Conservation (phyloP, 1,140 invertebrate species). For the Cylas formicarius region DNA sequence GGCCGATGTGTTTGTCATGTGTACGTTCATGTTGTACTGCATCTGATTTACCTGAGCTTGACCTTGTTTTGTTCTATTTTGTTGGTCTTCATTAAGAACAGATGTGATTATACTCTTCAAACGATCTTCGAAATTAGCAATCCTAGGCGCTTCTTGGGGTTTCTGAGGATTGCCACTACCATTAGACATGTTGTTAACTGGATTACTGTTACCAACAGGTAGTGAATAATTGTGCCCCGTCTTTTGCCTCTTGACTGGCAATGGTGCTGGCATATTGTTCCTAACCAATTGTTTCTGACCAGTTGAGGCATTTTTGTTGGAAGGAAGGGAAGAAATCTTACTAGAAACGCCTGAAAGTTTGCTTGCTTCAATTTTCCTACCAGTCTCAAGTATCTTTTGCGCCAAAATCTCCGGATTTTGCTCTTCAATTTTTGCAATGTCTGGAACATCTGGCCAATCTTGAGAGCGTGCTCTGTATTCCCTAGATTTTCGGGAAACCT, state of each 20-base stretch:
- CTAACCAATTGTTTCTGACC: slow-evolving; percentile 26
- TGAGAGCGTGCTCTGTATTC: slow-evolving; percentile 72
- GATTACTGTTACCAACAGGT: not conserved
- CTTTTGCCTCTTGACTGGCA: slow-evolving; percentile 30
- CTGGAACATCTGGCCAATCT: slow-evolving; percentile 85
- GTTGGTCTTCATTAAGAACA: slow-evolving; percentile 77
- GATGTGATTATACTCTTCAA: slow-evolving; percentile 87
- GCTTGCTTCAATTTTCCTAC: slow-evolving; percentile 76
- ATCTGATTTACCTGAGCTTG: slow-evolving; percentile 19
- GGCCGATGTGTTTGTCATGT: not conserved
- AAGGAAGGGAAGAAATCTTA: slow-evolving; percentile 23
- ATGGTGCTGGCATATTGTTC: slow-evolving; percentile 34
- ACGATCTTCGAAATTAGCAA: slow-evolving; percentile 84
- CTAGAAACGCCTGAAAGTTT: slow-evolving; percentile 46
- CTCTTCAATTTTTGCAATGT: slow-evolving; percentile 83
- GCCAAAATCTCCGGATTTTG: slow-evolving; percentile 84
- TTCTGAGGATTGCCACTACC: slow-evolving; percentile 16
- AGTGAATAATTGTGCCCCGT: slow-evolving; percentile 19
- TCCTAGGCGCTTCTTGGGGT: slow-evolving; percentile 67
- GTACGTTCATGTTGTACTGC: slow-evolving; percentile 15
- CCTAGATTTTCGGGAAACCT: slow-evolving; percentile 53
- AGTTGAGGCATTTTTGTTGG: slow-evolving; percentile 10
- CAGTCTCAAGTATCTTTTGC: slow-evolving; percentile 82
- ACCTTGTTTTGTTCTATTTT: slow-evolving; percentile 27
- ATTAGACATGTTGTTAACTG: slow-evolving; percentile 5